Base-by-base conservation (phyloP, 2,113 vertebrate genomes). In the Perognathus longimembris region DNA sequence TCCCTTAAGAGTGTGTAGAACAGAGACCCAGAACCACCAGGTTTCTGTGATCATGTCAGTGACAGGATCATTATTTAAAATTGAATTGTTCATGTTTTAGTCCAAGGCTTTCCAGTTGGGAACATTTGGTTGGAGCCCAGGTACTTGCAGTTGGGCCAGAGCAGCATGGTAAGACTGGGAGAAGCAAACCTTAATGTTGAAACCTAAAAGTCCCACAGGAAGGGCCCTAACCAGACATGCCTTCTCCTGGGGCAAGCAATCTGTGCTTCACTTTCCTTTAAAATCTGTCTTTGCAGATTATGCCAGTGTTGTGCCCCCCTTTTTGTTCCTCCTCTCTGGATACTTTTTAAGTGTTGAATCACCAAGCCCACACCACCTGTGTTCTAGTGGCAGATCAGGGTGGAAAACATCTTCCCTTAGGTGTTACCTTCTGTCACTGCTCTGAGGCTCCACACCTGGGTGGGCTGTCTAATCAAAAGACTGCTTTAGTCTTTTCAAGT, bases 211-310 rank as follows among this genome's bases (percentile, higher is more conserved):
- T 8, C 66, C 5, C 14, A 40, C 14, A 42, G 54, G 30, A 74
- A 36, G 42, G n/a, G 21, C 38, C 4, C 15, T 10, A 17, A 15
- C n/a, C 36, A 61, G 24, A 74, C 67, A 82, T 10, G 28, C 21
- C n/a, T 14, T 67, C 32, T 40, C 30, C 79, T 20, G 18, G 18
- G 14, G 50, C 50, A 54, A 81, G 63, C n/a, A 70, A 26, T 66
- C 42, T 24, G 75, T 7, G 54, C 5, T 38, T 45, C 59, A 71
- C 66, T 77, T 92, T 88, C 69, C 64, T 92, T 85, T 79, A 71
- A 78, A 85, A 63, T 85, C 40, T 75, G 1, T 42, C n/a, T 90
- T 82, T 45, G 7, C 83, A 92, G 83, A 79, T 75, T 17, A 36
- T 85, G 38, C 78, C 30, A 34, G 67, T 8, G 18, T 36, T 70